phyloP scores from a whole-genome alignment of 1,140 invertebrate genomes.

The Tetragonula clypearis region DNA sequence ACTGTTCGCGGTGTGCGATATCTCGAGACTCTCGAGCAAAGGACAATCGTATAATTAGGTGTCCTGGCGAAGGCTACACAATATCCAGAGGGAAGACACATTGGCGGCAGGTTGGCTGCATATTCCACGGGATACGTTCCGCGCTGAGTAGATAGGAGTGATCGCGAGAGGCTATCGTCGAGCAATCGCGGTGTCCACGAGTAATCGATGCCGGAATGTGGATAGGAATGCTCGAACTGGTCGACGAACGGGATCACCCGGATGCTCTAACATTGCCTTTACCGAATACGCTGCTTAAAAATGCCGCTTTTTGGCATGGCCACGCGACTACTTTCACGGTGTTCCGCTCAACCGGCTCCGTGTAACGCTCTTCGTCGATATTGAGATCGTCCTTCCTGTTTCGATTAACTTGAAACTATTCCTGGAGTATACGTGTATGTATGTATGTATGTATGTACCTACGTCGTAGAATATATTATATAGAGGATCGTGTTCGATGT shows the following conservation, averaged over 20 bases:
- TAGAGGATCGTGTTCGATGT: not conserved
- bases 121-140: slow-evolving; percentile 10
- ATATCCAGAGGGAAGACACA: slow-evolving; percentile 73
- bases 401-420: not conserved
- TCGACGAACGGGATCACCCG: slow-evolving; percentile 51
- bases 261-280: slow-evolving; percentile 31
- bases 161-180: slow-evolving; percentile 38
- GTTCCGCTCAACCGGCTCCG: not conserved
- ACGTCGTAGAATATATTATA: too few relatives aligned
- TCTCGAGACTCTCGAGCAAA: slow-evolving; percentile 70
- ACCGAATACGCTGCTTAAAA: slow-evolving; percentile 16
- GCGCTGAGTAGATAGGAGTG: not conserved
- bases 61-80: slow-evolving; percentile 72
- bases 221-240: slow-evolving; percentile 61
- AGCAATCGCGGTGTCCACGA: slow-evolving; percentile 65
- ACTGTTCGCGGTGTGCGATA: slow-evolving; percentile 72
- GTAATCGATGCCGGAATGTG: slow-evolving; percentile 70
- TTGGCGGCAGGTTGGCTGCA: slow-evolving; percentile 52
- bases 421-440: too few relatives aligned
- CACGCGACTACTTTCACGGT: slow-evolving; percentile 4
- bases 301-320: not conserved
- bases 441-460: too few relatives aligned
- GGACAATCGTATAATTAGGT: slow-evolving; percentile 81
- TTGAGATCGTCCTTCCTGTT: not conserved
- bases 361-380: fast-evolving